Base-by-base conservation (phyloP, 2,888 invertebrate genomes). In the Ischnus inquisitorius region DNA sequence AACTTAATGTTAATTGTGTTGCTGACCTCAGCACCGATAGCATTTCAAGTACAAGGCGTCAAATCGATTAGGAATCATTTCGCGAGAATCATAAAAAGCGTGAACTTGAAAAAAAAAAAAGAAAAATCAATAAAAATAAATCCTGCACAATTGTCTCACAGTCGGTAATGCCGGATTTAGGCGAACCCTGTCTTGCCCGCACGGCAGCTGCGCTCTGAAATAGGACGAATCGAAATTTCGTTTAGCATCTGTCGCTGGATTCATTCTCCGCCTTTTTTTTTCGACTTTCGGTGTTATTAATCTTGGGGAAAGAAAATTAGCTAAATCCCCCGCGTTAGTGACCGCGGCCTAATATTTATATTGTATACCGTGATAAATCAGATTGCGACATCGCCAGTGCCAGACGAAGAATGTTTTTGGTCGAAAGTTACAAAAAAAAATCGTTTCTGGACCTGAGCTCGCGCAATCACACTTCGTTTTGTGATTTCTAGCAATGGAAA, bases 111-210 rank as follows among this genome's bases (percentile, higher is more conserved):
- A 34, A 65, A 68, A 82, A 84, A 76, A 75, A 62, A 76, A 67
- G 8, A 34, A 65, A 68, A 82, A 84, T 79, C 78, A 62, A 76
- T 81, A 54, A 60, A 67, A 62, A 25, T 68, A 74, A 48, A 76
- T 39, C 69, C 65, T 71, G 65, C n/a, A 54, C 51, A 81, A 54
- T n/a, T 60, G 67, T 80, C 72, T 76, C 82, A 72, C 76, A 87
- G 92, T 90, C 89, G 92, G 90, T 92, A 92, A 92, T 88, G 87
- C 76, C 87, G 85, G 78, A 87, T 89, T 92, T 92, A 92, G 92
- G 92, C 90, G 92, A 83, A 85, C 69, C 82, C 92, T 92, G 69
- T 89, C 88, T 92, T 92, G 89, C 91, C 92, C 86, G 86, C 89
- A 75, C 82, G 90, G 91, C 90, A 90, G 89, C 88, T 87, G 88